phyloP scores from a whole-genome alignment of 2,888 invertebrate genomes.

The Eudemis profundana region DNA sequence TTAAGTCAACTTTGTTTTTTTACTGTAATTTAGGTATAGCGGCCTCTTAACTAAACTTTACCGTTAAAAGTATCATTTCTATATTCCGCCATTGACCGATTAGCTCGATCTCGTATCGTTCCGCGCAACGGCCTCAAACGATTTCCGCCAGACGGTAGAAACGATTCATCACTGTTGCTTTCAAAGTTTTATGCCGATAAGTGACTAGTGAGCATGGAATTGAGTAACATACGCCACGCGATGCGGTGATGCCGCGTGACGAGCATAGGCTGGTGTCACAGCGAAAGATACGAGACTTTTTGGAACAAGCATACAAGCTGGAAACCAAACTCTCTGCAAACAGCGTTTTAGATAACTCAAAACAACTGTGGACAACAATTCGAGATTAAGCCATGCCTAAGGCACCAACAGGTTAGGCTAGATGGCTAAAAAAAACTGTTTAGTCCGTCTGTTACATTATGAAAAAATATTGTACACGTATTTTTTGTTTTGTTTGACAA shows the following conservation, averaged over 20 bases:
- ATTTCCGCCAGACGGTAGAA: slow-evolving; percentile 60
- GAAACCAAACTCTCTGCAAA: neutral
- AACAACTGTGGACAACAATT: too few relatives aligned
- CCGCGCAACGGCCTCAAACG: slow-evolving; percentile 58
- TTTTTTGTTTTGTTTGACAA: too few relatives aligned
- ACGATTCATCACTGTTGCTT: slow-evolving; percentile 72
- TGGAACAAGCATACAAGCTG: neutral
- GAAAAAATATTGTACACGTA: too few relatives aligned
- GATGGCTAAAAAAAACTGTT: too few relatives aligned
- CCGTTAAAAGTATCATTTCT: slow-evolving; percentile 26
- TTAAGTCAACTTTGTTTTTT: too few relatives aligned
- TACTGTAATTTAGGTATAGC: too few relatives aligned
- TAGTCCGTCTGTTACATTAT: too few relatives aligned
- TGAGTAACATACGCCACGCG: slow-evolving; percentile 69
- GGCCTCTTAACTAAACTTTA: slow-evolving; percentile 13
- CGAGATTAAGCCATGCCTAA: too few relatives aligned
- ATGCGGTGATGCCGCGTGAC: slow-evolving; percentile 54
- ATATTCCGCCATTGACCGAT: slow-evolving; percentile 42
- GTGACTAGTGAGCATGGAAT: slow-evolving; percentile 53
- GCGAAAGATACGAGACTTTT: neutral
- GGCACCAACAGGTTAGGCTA: too few relatives aligned
- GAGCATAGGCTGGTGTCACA: slow-evolving; percentile 42
- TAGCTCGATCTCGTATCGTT: slow-evolving; percentile 52
- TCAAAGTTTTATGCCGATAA: slow-evolving; percentile 62
- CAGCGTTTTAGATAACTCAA: neutral